These are phyloP conservation scores for Rhyzopertha dominica DNA, from an alignment of 1,140 invertebrate genomes.

Conservation along the genomic window DNA sequence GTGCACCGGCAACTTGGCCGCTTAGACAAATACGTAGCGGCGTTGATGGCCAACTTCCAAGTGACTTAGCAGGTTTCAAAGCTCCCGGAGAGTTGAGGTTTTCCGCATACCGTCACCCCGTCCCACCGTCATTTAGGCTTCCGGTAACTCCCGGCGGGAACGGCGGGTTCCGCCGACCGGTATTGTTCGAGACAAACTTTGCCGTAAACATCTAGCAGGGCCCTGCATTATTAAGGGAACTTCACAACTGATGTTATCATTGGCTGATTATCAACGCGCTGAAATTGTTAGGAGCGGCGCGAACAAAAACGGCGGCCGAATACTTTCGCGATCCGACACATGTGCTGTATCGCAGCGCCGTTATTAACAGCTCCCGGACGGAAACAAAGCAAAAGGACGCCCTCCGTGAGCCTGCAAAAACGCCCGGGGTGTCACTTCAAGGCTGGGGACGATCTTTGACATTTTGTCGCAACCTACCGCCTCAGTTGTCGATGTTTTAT, in stretches of 20 bases:
- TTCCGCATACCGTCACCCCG: constrained; percentile 16
- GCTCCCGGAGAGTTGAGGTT: constrained; percentile 17
- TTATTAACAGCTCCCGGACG: no score
- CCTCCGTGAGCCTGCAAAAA: no score
- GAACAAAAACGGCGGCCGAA: constrained; percentile 5
- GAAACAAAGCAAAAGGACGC: no score
- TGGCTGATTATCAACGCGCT: constrained; percentile 6
- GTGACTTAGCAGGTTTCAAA: constrained; percentile 16
- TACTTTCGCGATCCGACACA: constrained; percentile 5
- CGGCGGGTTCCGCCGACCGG: constrained; percentile 18
- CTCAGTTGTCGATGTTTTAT: no score
- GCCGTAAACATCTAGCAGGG: constrained; percentile 17
- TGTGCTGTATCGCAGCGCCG: neutral
- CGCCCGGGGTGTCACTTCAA: no score
- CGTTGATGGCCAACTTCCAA: constrained; percentile 11
- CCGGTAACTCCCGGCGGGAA: constrained; percentile 14
- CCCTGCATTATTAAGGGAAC: constrained; percentile 20
- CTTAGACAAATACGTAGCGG: constrained; percentile 12
- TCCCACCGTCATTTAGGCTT: constrained; percentile 10
- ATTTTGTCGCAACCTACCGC: no score
- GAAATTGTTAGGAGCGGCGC: neutral
- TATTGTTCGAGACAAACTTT: constrained; percentile 20
- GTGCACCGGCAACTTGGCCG: neutral
- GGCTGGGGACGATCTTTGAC: no score
- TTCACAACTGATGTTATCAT: constrained; percentile 14